Evolutionary conservation across 2,797 vertebrate species (phyloP).

Genomic region (Sciaenops ocellatus): DNA sequence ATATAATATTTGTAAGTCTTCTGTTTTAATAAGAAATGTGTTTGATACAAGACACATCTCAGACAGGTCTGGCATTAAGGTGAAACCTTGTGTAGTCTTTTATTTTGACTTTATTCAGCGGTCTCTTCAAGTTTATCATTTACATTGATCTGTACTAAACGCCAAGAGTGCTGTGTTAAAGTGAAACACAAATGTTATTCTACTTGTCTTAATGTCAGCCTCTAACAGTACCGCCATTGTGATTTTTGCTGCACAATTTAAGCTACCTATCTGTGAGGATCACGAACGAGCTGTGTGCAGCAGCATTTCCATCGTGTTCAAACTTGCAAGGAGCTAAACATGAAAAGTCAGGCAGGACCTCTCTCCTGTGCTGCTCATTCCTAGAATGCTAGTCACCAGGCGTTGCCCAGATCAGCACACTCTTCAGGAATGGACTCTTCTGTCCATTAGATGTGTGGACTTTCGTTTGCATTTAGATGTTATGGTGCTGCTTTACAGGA

Average conservation of each 20-base stretch:
- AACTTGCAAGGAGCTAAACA: slow-evolving; percentile 63
- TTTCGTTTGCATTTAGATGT: not conserved
- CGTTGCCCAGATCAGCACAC: slow-evolving; percentile 32
- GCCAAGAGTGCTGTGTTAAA: not conserved
- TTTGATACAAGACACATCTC: accelerated
- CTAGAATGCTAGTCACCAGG: slow-evolving; percentile 64
- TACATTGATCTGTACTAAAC: not conserved
- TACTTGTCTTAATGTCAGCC: too few relatives aligned
- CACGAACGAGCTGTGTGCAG: not conserved
- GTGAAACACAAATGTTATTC: not conserved
- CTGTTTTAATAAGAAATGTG: accelerated
- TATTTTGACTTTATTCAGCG: not conserved
- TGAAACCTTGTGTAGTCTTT: not conserved
- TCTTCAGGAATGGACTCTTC: not conserved
- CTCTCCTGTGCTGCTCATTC: slow-evolving; percentile 65
- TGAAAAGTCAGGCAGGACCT: slow-evolving; percentile 27
- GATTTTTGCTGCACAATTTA: not conserved
- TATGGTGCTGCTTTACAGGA: not conserved
- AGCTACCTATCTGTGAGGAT: not conserved
- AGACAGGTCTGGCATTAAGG: too few relatives aligned
- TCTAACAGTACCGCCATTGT: too few relatives aligned
- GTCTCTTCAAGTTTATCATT: not conserved
- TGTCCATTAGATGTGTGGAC: too few relatives aligned
- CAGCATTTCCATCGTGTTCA: slow-evolving; percentile 56
- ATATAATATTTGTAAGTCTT: not conserved